These are phyloP conservation scores for Acanthosepion esculentum DNA, from an alignment of 2,888 invertebrate genomes.

Conservation along the genomic window DNA sequence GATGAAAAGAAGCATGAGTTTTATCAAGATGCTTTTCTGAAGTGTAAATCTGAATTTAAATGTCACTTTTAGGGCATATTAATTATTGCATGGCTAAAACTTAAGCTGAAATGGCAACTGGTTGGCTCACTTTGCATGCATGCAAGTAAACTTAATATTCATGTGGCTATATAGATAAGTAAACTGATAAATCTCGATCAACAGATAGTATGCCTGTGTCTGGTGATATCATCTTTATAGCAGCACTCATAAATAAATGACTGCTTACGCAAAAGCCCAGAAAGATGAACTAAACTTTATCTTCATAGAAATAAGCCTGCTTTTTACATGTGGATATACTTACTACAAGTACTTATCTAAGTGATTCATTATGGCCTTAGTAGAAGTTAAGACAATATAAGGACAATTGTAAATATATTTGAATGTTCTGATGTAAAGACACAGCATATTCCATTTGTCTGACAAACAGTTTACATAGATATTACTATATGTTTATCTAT, in stretches of 20 bases:
- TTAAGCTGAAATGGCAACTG: not conserved
- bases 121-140: not conserved
- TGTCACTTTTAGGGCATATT: not conserved
- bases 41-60: not conserved
- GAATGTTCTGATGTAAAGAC: too few relatives aligned
- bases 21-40: not conserved
- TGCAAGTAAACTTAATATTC: not conserved
- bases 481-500: too few relatives aligned
- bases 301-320: not conserved
- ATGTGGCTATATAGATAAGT: not conserved
- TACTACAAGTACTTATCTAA: too few relatives aligned
- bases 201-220: not conserved
- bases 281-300: not conserved
- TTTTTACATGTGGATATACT: too few relatives aligned
- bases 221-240: too few relatives aligned
- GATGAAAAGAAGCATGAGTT: not conserved
- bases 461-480: too few relatives aligned
- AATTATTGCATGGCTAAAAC: conserved; percentile 17
- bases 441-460: too few relatives aligned
- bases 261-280: not conserved
- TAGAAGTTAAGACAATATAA: too few relatives aligned
- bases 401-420: too few relatives aligned
- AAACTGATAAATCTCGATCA: not conserved
- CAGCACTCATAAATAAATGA: not conserved
- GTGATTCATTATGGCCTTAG: too few relatives aligned